Conservation (phyloP, 2,888 invertebrate genomes). For the Chloroclysta siterata region DNA sequence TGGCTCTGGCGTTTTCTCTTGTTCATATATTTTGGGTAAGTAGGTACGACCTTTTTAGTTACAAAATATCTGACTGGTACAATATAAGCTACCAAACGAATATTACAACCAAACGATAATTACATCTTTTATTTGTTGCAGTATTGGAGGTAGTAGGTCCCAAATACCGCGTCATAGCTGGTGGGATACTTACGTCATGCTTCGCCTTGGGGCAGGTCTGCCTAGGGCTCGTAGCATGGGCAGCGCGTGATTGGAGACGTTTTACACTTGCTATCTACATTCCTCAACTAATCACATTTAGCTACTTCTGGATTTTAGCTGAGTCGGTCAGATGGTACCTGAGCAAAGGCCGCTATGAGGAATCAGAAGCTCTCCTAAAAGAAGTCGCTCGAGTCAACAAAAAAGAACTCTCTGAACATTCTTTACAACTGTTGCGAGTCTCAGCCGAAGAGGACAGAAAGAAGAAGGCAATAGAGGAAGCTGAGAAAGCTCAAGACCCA, state of each 20-base stretch:
- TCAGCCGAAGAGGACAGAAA: constrained; percentile 55
- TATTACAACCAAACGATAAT: background rate
- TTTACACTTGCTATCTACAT: constrained; percentile 87
- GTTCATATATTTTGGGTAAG: constrained; percentile 88
- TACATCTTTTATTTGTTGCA: constrained; percentile 15
- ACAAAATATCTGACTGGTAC: no score
- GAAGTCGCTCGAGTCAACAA: constrained; percentile 86
- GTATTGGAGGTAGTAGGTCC: constrained; percentile 88
- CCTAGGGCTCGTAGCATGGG: constrained; percentile 83
- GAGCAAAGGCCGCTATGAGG: constrained; percentile 87
- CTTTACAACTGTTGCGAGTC: no score
- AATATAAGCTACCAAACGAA: no score
- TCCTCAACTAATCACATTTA: constrained; percentile 87
- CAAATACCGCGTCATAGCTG: constrained; percentile 87
- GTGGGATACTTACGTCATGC: constrained; percentile 87
- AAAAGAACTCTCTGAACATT: no score
- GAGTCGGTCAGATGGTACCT: constrained; percentile 92
- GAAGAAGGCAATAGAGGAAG: constrained; percentile 46
- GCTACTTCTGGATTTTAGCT: constrained; percentile 87
- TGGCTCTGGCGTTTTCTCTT: constrained; percentile 87
- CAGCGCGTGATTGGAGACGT: constrained; percentile 87
- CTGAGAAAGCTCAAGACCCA: constrained; percentile 53
- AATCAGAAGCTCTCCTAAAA: constrained; percentile 86
- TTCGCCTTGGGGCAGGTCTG: constrained; percentile 77
- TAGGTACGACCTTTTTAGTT: no score